Evolutionary conservation across 2,113 vertebrate species (phyloP).

Genomic region (Zosterops borbonicus): DNA sequence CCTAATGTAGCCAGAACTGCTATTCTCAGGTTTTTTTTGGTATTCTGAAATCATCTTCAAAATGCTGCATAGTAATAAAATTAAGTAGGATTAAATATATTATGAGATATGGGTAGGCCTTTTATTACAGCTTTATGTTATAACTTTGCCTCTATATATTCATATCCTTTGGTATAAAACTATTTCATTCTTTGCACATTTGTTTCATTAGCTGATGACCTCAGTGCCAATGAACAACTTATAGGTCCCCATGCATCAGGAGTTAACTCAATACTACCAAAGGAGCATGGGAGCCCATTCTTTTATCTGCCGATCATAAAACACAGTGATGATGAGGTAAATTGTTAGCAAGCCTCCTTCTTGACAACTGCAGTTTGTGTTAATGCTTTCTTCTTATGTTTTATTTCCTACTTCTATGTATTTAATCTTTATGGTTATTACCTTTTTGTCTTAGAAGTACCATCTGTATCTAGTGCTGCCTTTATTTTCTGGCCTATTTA

Average conservation of each 20-base stretch:
- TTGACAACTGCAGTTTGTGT: not conserved
- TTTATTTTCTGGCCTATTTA: not conserved
- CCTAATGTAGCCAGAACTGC: not conserved
- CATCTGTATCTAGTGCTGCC: not conserved
- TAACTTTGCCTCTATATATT: slow-evolving; percentile 1
- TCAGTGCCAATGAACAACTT: slow-evolving; percentile 91
- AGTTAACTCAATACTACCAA: slow-evolving; percentile 96
- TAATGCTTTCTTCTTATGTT: not conserved
- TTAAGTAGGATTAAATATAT: not conserved
- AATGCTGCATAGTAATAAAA: not conserved
- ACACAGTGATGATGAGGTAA: slow-evolving; percentile 93
- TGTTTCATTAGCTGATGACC: slow-evolving; percentile 86
- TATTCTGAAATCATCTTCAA: not conserved
- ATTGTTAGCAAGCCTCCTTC: slow-evolving; percentile 35
- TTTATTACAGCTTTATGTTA: not conserved
- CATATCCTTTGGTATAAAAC: slow-evolving; percentile 22
- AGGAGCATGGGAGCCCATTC: slow-evolving; percentile 96
- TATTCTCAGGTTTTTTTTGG: not conserved
- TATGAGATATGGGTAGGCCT: not conserved
- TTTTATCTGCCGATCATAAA: slow-evolving; percentile 97
- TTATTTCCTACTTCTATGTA: not conserved
- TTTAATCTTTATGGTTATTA: not conserved
- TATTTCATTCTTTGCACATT: slow-evolving; percentile 4
- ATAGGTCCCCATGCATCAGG: slow-evolving; percentile 89
- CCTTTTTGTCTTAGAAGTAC: not conserved